These are phyloP conservation scores for Seira musarum DNA, from an alignment of 2,888 invertebrate species.

Conservation along the genomic window DNA sequence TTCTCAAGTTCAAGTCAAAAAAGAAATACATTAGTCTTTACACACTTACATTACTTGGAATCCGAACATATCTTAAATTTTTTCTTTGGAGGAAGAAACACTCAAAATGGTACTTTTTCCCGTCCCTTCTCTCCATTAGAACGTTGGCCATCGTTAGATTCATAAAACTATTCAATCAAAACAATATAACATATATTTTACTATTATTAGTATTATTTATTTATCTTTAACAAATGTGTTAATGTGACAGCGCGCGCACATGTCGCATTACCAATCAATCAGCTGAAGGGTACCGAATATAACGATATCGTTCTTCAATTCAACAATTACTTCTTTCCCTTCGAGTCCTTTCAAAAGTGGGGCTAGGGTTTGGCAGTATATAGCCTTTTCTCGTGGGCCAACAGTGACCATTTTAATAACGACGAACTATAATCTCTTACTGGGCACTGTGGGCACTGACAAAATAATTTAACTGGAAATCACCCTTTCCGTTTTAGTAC, in stretches of 20 bases:
- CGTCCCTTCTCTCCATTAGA: constrained; percentile 53
- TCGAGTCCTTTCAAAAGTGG: constrained; percentile 60
- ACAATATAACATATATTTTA: too few species aligned
- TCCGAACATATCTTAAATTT: constrained; percentile 59
- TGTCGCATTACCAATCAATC: constrained; percentile 63
- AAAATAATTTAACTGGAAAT: neutral
- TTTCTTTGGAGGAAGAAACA: constrained; percentile 63
- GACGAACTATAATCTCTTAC: neutral
- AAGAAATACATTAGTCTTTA: neutral
- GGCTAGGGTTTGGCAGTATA: constrained; percentile 60
- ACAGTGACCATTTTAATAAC: constrained; percentile 49
- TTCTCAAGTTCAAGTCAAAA: neutral
- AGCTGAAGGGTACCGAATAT: constrained; percentile 47
- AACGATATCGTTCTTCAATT: constrained; percentile 59
- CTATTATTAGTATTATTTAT: too few species aligned
- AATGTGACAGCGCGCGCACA: neutral
- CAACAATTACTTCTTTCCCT: constrained; percentile 56
- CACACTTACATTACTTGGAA: constrained; percentile 60
- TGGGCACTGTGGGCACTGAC: too few species aligned
- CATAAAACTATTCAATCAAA: constrained; percentile 52
- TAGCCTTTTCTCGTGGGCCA: constrained; percentile 60
- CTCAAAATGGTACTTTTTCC: constrained; percentile 56
- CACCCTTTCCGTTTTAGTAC: neutral
- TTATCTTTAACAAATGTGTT: too few species aligned
- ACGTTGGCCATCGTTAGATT: constrained; percentile 58